These are phyloP conservation scores for Parapsyche elsis DNA, from an alignment of 1,140 invertebrate species.

Conservation along the genomic window DNA sequence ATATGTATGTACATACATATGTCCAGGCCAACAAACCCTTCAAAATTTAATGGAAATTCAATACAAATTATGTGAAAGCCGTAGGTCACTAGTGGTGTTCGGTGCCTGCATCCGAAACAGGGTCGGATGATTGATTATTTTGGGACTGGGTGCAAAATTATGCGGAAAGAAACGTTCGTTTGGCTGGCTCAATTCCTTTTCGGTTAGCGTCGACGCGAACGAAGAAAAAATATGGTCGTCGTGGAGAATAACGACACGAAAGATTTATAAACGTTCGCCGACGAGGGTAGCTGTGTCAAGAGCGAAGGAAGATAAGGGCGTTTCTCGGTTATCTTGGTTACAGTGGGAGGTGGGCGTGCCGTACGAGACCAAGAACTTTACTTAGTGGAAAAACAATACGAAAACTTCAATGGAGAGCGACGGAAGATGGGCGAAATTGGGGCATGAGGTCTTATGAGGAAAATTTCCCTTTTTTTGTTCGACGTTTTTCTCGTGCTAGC, in stretches of 20 bases:
- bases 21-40: too few species aligned
- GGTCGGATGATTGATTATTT: constrained; percentile 9
- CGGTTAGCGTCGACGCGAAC: not conserved
- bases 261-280: constrained; percentile 32
- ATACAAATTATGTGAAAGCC: too few species aligned
- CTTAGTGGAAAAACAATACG: constrained; percentile 21
- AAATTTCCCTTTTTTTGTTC: not conserved
- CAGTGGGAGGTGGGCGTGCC: not conserved
- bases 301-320: constrained; percentile 15
- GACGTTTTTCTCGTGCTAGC: too few species aligned
- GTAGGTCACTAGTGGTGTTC: too few species aligned
- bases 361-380: not conserved
- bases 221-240: constrained; percentile 4
- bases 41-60: too few species aligned
- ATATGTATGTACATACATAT: too few species aligned
- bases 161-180: constrained; percentile 13
- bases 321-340: constrained; percentile 2
- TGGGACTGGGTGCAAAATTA: not conserved
- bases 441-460: not conserved
- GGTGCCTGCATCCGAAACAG: too few species aligned
- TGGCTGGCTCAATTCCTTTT: not conserved
- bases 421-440: constrained; percentile 1
- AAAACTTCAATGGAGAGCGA: constrained; percentile 8
- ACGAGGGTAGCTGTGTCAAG: constrained; percentile 29
- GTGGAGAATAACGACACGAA: constrained; percentile 22